phyloP scores from a whole-genome alignment of 2,113 vertebrate genomes.

The Clarias magur region DNA sequence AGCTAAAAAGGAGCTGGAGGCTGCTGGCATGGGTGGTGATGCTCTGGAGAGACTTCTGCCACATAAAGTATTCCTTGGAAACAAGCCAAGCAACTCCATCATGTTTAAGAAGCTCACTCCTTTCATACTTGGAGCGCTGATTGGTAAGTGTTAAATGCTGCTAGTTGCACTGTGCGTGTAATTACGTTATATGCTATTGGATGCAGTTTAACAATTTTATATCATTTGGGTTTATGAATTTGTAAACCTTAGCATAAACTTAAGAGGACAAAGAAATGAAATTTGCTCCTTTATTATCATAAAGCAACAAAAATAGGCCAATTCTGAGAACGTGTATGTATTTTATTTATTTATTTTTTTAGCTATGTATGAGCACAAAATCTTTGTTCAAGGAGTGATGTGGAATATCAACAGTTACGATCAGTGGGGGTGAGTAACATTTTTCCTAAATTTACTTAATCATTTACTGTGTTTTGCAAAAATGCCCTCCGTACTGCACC shows the following conservation, averaged over 20 bases:
- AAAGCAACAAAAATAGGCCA: background rate
- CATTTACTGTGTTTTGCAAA: background rate
- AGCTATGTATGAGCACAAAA: slow-evolving; percentile 99
- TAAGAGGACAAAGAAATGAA: background rate
- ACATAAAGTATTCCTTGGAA: slow-evolving; percentile 96
- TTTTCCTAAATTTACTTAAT: background rate
- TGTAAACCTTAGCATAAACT: background rate
- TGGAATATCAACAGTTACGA: slow-evolving; percentile 99
- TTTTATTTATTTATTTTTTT: slow-evolving; percentile 19
- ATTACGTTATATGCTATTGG: background rate
- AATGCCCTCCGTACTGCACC: background rate
- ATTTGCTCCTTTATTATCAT: too few relatives aligned
- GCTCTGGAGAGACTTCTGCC: slow-evolving; percentile 86
- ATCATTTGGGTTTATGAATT: background rate
- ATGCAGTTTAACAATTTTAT: background rate
- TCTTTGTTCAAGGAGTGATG: slow-evolving; percentile 94
- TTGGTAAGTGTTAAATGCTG: slow-evolving; percentile 75
- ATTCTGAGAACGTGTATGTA: background rate
- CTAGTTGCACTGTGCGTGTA: background rate
- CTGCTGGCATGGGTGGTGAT: slow-evolving; percentile 72
- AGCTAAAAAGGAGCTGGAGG: slow-evolving; percentile 87
- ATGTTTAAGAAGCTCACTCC: slow-evolving; percentile 91
- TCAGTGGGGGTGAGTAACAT: slow-evolving; percentile 92
- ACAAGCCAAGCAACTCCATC: slow-evolving; percentile 94
- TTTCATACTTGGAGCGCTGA: slow-evolving; percentile 85